phyloP scores from a whole-genome alignment of 1,140 invertebrate genomes.

The Augochlora pura region DNA sequence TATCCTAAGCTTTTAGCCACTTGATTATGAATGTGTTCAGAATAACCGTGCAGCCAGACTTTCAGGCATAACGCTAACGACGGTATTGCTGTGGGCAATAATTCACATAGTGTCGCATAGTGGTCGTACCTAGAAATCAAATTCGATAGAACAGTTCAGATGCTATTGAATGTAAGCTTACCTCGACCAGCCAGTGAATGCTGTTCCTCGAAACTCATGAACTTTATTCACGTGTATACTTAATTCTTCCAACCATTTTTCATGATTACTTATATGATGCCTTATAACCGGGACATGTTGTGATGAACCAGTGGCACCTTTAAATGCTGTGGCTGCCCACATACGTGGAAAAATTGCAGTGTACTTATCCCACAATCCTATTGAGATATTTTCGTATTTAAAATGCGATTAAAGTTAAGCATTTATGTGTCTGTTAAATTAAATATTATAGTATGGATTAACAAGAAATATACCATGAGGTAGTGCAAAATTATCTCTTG shows the following conservation, averaged over 20 bases:
- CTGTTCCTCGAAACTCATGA: conserved; percentile 83
- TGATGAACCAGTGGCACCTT: conserved; percentile 92
- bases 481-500: conserved; percentile 77
- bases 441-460: not conserved
- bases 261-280: conserved; percentile 86
- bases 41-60: conserved; percentile 80
- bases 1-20: conserved; percentile 81
- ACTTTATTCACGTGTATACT: conserved; percentile 79
- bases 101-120: conserved; percentile 94
- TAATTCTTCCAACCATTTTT: conserved; percentile 84
- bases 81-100: conserved; percentile 92
- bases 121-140: conserved; percentile 90
- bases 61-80: conserved; percentile 84
- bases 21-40: conserved; percentile 77
- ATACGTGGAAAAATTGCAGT: conserved; percentile 89
- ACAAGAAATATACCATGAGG: conserved; percentile 71
- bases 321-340: conserved; percentile 97
- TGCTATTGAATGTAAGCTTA: conserved; percentile 65
- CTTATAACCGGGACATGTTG: conserved; percentile 84
- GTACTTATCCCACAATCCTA: conserved; percentile 89
- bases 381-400: conserved; percentile 19
- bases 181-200: conserved; percentile 90
- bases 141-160: conserved; percentile 5
- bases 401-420: not conserved
- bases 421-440: too few species aligned